These are phyloP conservation scores for Carduelis carduelis DNA, from an alignment of 2,797 vertebrate genomes.

Conservation along the genomic window DNA sequence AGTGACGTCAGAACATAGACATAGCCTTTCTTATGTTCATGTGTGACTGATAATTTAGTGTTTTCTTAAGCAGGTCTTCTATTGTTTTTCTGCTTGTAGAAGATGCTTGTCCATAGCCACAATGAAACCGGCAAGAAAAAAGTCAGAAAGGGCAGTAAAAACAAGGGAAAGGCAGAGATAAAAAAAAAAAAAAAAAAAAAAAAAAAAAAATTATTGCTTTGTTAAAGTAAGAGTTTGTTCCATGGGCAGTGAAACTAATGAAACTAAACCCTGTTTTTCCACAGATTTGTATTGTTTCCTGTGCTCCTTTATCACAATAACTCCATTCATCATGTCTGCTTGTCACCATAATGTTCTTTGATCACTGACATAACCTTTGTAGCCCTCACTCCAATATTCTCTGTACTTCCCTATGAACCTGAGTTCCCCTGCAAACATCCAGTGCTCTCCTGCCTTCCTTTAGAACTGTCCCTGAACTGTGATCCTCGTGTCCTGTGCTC, in stretches of 20 bases:
- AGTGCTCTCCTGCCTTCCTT: background rate
- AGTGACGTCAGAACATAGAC: background rate
- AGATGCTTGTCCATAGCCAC: background rate
- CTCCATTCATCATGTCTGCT: constrained; percentile 34
- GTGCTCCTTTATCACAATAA: constrained; percentile 47
- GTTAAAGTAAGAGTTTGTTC: constrained; percentile 1
- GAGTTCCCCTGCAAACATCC: background rate
- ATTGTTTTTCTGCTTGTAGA: background rate
- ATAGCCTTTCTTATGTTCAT: background rate
- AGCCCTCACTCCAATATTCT: constrained; percentile 18
- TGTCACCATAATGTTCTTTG: constrained; percentile 54
- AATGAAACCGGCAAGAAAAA: background rate
- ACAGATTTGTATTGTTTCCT: constrained; percentile 56
- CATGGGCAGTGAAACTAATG: background rate
- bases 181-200: background rate
- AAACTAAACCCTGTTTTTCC: constrained; percentile 20
- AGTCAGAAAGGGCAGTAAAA: background rate
- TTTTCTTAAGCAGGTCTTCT: background rate
- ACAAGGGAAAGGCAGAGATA: background rate
- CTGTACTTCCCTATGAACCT: background rate
- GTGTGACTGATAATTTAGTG: background rate
- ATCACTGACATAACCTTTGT: constrained; percentile 45
- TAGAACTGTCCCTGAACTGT: background rate
- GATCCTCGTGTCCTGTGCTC: background rate
- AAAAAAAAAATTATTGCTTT: background rate